These are phyloP conservation scores for Haliaeetus leucogaster DNA, from an alignment of 2,113 vertebrate genomes.

Conservation along the genomic window DNA sequence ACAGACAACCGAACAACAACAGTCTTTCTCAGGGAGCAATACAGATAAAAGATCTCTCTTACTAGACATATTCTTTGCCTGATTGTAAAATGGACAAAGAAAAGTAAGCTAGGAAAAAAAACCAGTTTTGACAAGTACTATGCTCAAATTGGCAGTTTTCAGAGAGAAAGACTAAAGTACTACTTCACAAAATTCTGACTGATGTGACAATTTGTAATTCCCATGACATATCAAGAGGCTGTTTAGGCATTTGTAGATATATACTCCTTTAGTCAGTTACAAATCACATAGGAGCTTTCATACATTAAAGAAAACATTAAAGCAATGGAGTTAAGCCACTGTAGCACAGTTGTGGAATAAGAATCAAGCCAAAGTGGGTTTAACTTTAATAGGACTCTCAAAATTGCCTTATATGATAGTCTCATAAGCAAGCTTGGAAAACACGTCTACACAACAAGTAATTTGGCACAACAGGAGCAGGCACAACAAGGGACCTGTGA, in stretches of 20 bases:
- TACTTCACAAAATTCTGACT: not conserved
- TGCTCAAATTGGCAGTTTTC: not conserved
- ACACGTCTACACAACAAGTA: not conserved
- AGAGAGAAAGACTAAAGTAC: not conserved
- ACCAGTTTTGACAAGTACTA: not conserved
- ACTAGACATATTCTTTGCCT: not conserved
- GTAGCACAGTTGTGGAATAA: not conserved
- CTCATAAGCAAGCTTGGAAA: not conserved
- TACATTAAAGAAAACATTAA: not conserved
- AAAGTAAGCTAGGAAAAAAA: not conserved
- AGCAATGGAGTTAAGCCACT: not conserved
- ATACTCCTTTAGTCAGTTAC: not conserved
- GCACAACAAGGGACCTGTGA: not conserved
- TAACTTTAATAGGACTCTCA: not conserved
- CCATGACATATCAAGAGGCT: not conserved
- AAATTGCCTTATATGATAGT: not conserved
- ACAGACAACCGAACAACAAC: not conserved
- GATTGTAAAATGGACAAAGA: not conserved
- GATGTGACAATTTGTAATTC: not conserved
- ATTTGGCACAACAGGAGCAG: not conserved
- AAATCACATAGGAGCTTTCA: not conserved
- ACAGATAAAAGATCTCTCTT: not conserved
- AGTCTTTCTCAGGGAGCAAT: not conserved
- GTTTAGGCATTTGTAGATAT: not conserved
- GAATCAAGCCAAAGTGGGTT: not conserved